Percentiles rank a stretch among this genome's conserved stretches.
Conservation (phyloP, 2,113 vertebrate species). For the Pygoscelis antarcticus region DNA sequence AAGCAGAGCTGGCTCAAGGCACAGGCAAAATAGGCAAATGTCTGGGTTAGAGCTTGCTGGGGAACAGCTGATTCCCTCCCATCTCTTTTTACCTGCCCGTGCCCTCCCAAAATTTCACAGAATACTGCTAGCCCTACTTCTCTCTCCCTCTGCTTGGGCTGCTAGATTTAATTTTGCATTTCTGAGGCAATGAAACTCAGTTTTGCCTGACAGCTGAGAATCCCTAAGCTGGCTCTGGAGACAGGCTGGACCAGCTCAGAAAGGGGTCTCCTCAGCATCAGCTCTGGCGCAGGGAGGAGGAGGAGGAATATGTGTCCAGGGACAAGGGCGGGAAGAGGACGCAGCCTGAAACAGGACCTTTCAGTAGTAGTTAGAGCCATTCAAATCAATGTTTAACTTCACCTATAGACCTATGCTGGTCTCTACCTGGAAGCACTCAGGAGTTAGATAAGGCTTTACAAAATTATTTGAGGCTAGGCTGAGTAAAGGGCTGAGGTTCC, state of each 20-base stretch:
- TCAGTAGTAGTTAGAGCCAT: not conserved
- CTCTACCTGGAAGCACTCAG: not conserved
- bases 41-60: not conserved
- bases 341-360: not conserved
- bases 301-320: not conserved
- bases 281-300: not conserved
- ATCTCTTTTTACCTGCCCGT: rapidly evolving
- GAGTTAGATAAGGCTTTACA: not conserved
- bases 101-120: not conserved
- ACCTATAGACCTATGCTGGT: not conserved
- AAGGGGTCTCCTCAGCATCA: not conserved
- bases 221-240: not conserved
- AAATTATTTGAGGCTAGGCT: not conserved
- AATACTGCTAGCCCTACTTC: not conserved
- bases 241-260: not conserved
- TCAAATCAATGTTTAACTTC: not conserved
- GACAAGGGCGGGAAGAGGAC: not conserved
- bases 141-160: not conserved
- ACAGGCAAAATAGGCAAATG: not conserved
- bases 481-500: not conserved
- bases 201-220: not conserved
- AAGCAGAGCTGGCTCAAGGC: not conserved
- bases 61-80: not conserved
- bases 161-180: not conserved
- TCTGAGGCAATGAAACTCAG: not conserved